Conservation (phyloP, 2,797 vertebrate genomes). For the Leucoraja ocellata region DNA sequence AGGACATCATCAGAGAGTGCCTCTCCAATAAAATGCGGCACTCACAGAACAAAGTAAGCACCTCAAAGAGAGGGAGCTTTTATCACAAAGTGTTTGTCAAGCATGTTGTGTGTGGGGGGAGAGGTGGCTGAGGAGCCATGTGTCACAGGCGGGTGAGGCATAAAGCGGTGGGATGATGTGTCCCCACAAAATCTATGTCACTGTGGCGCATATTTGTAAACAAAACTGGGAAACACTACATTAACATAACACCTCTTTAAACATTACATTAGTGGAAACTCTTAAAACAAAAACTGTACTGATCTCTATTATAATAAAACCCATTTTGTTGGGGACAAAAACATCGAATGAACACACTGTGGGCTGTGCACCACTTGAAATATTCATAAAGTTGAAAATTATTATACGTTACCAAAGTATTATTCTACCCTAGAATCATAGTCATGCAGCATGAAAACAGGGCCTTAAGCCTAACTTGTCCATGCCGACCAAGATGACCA, state of each 20-base stretch:
- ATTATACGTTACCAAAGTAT: neutral
- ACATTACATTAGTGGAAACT: neutral
- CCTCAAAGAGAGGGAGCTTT: constrained; percentile 21
- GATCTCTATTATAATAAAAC: neutral
- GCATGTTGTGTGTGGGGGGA: constrained; percentile 11
- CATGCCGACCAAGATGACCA: too few species aligned
- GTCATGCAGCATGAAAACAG: too few species aligned
- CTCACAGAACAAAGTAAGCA: constrained; percentile 16
- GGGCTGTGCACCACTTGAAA: neutral
- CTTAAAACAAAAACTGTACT: neutral
- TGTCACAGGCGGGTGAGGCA: neutral
- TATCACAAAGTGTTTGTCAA: constrained; percentile 30
- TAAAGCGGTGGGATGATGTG: neutral
- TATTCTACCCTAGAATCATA: neutral
- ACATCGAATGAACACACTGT: neutral
- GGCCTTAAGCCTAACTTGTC: too few species aligned
- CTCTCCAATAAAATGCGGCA: constrained; percentile 32
- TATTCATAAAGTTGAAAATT: neutral
- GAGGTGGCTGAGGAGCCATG: neutral
- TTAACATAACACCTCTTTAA: neutral
- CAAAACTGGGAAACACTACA: neutral
- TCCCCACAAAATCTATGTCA: neutral
- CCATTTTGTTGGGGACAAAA: neutral
- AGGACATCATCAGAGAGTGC: constrained; percentile 18
- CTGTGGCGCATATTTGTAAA: neutral